phyloP scores from a whole-genome alignment of 35 echinoderm and acorn worm genomes.

The Strongylocentrotus purpuratus region DNA sequence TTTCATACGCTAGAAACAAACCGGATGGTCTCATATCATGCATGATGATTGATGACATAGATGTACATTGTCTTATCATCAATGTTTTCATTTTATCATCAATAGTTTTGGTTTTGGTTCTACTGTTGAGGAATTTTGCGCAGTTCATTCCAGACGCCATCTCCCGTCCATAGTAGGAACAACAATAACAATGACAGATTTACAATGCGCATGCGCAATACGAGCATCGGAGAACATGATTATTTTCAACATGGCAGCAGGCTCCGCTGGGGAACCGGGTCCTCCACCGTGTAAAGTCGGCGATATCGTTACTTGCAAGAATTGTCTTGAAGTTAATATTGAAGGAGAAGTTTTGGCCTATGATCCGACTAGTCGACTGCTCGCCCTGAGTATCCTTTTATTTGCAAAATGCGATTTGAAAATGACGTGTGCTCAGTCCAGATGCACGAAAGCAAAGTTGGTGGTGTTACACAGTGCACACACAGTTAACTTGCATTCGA shows the following conservation, averaged over 20 bases:
- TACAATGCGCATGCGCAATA: not conserved
- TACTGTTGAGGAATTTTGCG: too few species aligned
- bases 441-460: too few species aligned
- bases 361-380: conserved; percentile 14
- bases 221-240: not conserved
- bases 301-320: conserved; percentile 20
- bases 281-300: conserved; percentile 40
- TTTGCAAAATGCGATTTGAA: not conserved
- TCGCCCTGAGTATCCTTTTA: conserved; percentile 43
- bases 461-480: too few species aligned
- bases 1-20: too few species aligned
- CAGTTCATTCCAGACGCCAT: not conserved
- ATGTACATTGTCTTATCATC: too few species aligned
- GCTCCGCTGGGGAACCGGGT: conserved; percentile 34
- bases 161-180: not conserved
- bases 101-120: too few species aligned
- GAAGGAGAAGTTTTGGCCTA: conserved; percentile 46
- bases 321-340: conserved; percentile 7
- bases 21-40: too few species aligned
- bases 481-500: too few species aligned
- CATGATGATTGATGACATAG: too few species aligned
- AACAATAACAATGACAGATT: conserved; percentile 23
- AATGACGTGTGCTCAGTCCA: not conserved
- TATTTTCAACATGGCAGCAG: conserved; percentile 47
- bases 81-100: too few species aligned